Percentiles rank a stretch among this genome's conserved stretches.
phyloP scores from a whole-genome alignment of 2,113 vertebrate species.

The Aramus guarauna region DNA sequence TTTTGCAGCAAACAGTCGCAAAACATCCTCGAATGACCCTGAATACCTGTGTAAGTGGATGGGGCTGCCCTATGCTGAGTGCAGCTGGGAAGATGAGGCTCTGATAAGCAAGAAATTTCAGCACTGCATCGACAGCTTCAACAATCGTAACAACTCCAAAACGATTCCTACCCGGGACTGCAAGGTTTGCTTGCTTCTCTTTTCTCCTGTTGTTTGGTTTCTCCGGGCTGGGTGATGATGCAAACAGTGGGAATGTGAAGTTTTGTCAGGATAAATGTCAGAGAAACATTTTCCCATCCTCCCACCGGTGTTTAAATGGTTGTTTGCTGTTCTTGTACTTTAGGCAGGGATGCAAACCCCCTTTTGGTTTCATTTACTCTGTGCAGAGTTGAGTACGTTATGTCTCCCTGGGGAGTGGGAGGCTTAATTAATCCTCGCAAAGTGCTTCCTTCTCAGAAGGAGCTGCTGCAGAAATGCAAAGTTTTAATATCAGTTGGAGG shows the following conservation, averaged over 20 bases:
- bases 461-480: not conserved
- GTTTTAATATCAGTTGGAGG: not conserved
- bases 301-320: not conserved
- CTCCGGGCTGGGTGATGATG: not conserved
- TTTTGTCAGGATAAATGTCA: constrained; percentile 4
- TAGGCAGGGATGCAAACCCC: not conserved
- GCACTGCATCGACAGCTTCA: constrained; percentile 88
- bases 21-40: constrained; percentile 86
- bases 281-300: not conserved
- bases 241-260: not conserved
- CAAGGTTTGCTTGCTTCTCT: constrained; percentile 77
- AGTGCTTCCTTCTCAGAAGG: not conserved
- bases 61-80: constrained; percentile 94
- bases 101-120: constrained; percentile 93
- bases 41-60: constrained; percentile 99
- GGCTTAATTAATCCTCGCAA: constrained; percentile 13
- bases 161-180: constrained; percentile 93
- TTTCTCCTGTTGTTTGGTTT: not conserved
- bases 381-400: not conserved
- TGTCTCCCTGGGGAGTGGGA: not conserved
- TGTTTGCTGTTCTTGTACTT: not conserved
- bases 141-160: constrained; percentile 87
- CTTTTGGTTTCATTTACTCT: not conserved
- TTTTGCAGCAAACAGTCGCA: constrained; percentile 86
- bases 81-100: constrained; percentile 96